These are phyloP conservation scores for Drosophila quinaria DNA, from an alignment of 2,888 invertebrate genomes.

Conservation along the genomic window DNA sequence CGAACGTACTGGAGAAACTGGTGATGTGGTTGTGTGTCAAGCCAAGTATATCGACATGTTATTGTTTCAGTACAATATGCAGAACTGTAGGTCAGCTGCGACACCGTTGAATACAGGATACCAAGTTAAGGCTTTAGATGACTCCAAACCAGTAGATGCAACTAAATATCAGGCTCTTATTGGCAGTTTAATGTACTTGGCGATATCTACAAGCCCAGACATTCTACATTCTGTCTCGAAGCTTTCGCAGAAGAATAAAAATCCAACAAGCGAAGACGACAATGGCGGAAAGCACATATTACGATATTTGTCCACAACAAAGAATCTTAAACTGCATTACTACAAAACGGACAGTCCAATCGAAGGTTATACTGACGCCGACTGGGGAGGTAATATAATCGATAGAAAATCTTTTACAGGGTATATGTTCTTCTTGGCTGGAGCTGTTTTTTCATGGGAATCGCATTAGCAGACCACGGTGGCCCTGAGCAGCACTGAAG, in stretches of 20 bases:
- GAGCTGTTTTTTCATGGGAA: constrained; percentile 5
- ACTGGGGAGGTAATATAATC: constrained; percentile 1
- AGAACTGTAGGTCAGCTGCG: not conserved
- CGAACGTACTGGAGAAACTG: not conserved
- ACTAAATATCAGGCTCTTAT: constrained; percentile 4
- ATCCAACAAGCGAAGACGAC: not conserved
- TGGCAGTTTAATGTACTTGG: constrained; percentile 17
- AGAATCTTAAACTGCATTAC: not conserved
- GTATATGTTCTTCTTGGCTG: not conserved
- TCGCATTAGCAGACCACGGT: constrained; percentile 1
- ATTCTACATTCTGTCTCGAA: constrained; percentile 12
- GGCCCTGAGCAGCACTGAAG: constrained; percentile 3
- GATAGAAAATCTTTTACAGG: constrained; percentile 6
- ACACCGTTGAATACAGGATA: constrained; percentile 10
- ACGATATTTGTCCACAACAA: not conserved
- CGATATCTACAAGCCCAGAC: constrained; percentile 11
- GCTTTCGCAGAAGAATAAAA: constrained; percentile 15
- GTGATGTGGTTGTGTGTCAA: constrained; percentile 11
- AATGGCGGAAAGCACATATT: not conserved
- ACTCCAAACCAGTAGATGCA: not conserved
- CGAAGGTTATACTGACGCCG: not conserved
- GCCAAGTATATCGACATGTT: not conserved
- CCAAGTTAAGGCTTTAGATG: constrained; percentile 3
- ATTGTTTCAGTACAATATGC: constrained; percentile 10
- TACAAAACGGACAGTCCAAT: not conserved